Evolutionary conservation across 2,888 invertebrate species (phyloP).

Genomic region (Entomobrya proxima): DNA sequence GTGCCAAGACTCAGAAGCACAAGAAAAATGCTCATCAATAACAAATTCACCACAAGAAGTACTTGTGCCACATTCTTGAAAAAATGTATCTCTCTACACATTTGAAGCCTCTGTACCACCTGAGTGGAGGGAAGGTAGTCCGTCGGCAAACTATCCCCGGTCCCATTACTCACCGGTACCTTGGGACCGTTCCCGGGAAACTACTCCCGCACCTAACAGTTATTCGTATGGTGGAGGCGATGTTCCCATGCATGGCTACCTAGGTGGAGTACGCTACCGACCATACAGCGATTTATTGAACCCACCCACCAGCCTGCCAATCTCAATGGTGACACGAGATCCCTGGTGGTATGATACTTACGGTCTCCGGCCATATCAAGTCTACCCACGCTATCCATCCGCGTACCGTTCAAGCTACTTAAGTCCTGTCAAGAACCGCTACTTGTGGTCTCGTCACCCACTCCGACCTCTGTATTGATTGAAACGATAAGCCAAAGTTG

Average conservation of each 20-base stretch:
- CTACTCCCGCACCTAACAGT: slow-evolving; percentile 80
- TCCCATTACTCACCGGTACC: slow-evolving; percentile 45
- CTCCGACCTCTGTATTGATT: slow-evolving; percentile 77
- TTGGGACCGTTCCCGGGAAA: slow-evolving; percentile 37
- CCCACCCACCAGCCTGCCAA: slow-evolving; percentile 87
- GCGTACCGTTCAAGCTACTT: slow-evolving; percentile 87
- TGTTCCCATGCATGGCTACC: slow-evolving; percentile 84
- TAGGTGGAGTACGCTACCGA: slow-evolving; percentile 81
- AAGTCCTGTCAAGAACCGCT: slow-evolving; percentile 93
- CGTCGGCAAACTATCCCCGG: slow-evolving; percentile 43
- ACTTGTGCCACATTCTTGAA: slow-evolving; percentile 13
- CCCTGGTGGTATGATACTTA: slow-evolving; percentile 88
- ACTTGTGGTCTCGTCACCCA: slow-evolving; percentile 94
- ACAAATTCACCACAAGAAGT: too few relatives aligned
- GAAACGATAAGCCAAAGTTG: slow-evolving; percentile 39
- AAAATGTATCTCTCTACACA: slow-evolving; percentile 24
- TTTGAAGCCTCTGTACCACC: slow-evolving; percentile 60
- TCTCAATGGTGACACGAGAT: slow-evolving; percentile 89
- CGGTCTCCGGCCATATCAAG: slow-evolving; percentile 81
- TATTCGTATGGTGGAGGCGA: slow-evolving; percentile 79
- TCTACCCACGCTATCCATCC: slow-evolving; percentile 77
- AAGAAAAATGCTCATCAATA: neutral
- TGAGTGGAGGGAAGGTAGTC: slow-evolving; percentile 52
- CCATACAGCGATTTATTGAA: slow-evolving; percentile 84
- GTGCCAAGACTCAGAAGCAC: neutral